A percentile compares a stretch with the other conserved stretches of the same genome.
phyloP scores from a whole-genome alignment of 2,888 invertebrate genomes.

The Erebia aethiops region DNA sequence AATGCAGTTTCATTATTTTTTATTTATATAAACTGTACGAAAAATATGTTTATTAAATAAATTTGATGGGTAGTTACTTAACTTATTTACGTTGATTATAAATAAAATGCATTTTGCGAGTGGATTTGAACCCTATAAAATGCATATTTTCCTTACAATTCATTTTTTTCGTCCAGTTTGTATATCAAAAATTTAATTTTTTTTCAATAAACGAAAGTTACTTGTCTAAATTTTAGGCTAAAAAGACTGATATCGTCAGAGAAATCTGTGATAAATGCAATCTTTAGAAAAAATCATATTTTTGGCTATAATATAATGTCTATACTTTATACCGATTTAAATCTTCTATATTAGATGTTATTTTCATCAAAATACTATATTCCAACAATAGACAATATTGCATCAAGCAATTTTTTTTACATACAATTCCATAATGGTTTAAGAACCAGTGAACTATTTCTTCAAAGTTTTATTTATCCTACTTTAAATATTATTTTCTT shows the following conservation, averaged over 20 bases:
- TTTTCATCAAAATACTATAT: constrained; percentile 20
- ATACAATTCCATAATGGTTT: constrained; percentile 23
- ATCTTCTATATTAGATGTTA: neutral
- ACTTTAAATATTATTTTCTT: too few relatives aligned
- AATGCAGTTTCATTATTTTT: neutral
- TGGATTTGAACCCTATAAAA: neutral
- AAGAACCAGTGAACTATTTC: neutral
- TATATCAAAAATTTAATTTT: neutral
- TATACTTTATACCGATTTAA: constrained; percentile 13
- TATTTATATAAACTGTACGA: neutral
- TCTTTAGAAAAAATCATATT: constrained; percentile 25
- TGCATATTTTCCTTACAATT: constrained; percentile 10
- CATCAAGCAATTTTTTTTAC: constrained; percentile 28
- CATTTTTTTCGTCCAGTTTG: constrained; percentile 2
- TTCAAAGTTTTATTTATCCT: neutral
- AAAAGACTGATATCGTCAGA: constrained; percentile 20
- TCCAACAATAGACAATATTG: constrained; percentile 25
- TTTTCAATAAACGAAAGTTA: constrained; percentile 17
- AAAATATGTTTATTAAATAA: neutral
- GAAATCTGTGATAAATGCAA: constrained; percentile 37
- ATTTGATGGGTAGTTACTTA: neutral
- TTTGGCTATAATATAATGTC: constrained; percentile 35
- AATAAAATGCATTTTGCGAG: constrained; percentile 19
- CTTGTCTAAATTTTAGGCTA: neutral
- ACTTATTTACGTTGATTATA: neutral